phyloP scores from a whole-genome alignment of 2,113 vertebrate genomes.

The Barbus barbus region DNA sequence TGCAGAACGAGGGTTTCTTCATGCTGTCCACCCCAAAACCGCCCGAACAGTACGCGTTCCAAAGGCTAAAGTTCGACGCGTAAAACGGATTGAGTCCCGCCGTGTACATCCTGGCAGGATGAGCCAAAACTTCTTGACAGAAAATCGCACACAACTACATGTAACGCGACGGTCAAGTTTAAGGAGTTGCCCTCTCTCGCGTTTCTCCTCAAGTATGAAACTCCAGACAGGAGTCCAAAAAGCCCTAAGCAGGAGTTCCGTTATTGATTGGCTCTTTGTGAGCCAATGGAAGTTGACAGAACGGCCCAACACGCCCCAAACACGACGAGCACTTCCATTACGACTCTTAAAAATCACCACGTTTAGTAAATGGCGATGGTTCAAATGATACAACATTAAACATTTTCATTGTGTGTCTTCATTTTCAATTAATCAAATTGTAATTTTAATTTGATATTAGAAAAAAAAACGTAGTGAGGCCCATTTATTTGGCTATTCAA shows the following conservation, averaged over 20 bases:
- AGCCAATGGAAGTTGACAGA: conserved; percentile 66
- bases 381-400: neutral
- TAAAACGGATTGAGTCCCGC: conserved; percentile 94
- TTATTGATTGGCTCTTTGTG: conserved; percentile 72
- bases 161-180: conserved; percentile 12
- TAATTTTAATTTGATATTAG: neutral
- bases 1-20: conserved; percentile 97
- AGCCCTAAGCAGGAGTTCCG: conserved; percentile 68
- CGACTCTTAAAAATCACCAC: neutral
- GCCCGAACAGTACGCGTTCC: conserved; percentile 91
- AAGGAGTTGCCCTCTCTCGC: conserved; percentile 58
- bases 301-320: conserved; percentile 60
- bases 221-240: conserved; percentile 61
- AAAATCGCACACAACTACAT: conserved; percentile 42
- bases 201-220: conserved; percentile 71
- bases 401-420: too few species aligned
- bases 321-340: conserved; percentile 38
- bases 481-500: too few species aligned
- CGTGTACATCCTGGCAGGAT: conserved; percentile 87
- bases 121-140: conserved; percentile 43
- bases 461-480: too few species aligned
- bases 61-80: conserved; percentile 93
- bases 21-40: conserved; percentile 88
- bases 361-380: neutral
- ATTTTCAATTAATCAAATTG: neutral